A percentile compares a stretch with the other conserved stretches of the same genome.
phyloP scores from a whole-genome alignment of 37 sponge, comb jelly and placozoan genomes.

The Oscarella lobularis region DNA sequence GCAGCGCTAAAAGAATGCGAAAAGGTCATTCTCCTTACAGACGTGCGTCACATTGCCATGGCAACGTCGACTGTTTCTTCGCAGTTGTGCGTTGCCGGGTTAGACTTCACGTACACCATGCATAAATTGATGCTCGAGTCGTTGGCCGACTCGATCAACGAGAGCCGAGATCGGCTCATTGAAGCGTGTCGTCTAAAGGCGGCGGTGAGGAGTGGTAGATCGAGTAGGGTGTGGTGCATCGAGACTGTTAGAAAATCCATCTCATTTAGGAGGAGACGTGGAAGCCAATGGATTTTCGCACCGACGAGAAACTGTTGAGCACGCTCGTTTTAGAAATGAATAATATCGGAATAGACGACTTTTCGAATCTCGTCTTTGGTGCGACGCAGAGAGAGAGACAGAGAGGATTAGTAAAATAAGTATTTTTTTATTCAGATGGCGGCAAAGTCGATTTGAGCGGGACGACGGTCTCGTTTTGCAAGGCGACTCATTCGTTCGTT shows the following conservation, averaged over 20 bases:
- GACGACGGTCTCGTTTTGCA: constrained; percentile 54
- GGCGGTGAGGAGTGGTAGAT: constrained; percentile 7
- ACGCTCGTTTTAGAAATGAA: constrained; percentile 48
- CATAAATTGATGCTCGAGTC: neutral
- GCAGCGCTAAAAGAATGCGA: constrained; percentile 26
- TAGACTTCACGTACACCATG: neutral
- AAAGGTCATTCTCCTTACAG: neutral
- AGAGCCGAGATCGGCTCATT: constrained; percentile 11
- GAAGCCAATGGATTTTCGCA: constrained; percentile 44
- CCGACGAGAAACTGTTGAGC: constrained; percentile 26
- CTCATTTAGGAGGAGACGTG: constrained; percentile 26
- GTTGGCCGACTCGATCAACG: neutral
- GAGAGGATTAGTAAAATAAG: neutral
- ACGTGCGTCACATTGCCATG: too few relatives aligned
- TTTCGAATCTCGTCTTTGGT: constrained; percentile 27
- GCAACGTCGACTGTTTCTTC: neutral
- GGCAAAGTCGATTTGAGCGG: constrained; percentile 45
- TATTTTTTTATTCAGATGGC: constrained; percentile 2
- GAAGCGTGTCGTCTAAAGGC: constrained; percentile 22
- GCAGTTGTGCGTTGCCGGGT: neutral
- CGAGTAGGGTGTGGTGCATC: too few relatives aligned
- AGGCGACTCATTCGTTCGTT: constrained; percentile 17
- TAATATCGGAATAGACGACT: constrained; percentile 43
- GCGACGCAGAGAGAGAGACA: neutral
- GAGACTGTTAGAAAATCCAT: neutral